Evolutionary conservation across 2,113 vertebrate genomes (phyloP), one percentile per base, ranked within the genome.

Genomic region (Edolisoma coerulescens): DNA sequence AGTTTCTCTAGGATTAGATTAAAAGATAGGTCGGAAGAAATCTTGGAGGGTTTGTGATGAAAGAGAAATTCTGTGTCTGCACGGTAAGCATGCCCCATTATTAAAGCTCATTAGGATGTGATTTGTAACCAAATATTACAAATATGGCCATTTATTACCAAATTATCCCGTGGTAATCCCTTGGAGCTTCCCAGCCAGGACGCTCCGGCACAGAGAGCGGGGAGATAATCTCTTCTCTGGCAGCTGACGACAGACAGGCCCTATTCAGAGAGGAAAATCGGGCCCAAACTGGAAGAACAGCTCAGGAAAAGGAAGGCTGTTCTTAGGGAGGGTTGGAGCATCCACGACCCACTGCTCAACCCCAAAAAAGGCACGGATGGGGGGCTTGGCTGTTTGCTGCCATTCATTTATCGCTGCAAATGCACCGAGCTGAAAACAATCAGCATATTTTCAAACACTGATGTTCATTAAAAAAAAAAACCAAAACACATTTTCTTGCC

Each of bases 101-200:
- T 83, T 88, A 93, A 21, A 78, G 87, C 8, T 11, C 4, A 68
- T 89, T 82, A 70, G 74, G 78, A 54, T 32, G 74, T 3, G 81
- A 95, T 94, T 79, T 87, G 90, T 91, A 96, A 95, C 93, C 93
- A 84, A 90, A 93, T 77, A 88, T 90, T 44, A 81, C 76, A 86
- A 86, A 92, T 70, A 65, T 27, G 49, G 89, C 59, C 39, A 67
- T 93, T 94, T 84, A 89, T 90, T 76, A 35, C 75, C 78, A 47
- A 49, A 60, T 70, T 68, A 89, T 39, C 87, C 87, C 4, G 1
- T 16, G 78, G 74, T 89, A 91, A 97, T 93, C 87, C 81, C 92
- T 39, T 4, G 15, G 83, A 37, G 30, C 59, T 77, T 5, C 71
- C 79, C 92, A 70, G 88, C 54, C 77, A 49, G 65, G 41, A 20